Conservation (phyloP, 2,888 invertebrate genomes). For the Apamea epomidion region DNA sequence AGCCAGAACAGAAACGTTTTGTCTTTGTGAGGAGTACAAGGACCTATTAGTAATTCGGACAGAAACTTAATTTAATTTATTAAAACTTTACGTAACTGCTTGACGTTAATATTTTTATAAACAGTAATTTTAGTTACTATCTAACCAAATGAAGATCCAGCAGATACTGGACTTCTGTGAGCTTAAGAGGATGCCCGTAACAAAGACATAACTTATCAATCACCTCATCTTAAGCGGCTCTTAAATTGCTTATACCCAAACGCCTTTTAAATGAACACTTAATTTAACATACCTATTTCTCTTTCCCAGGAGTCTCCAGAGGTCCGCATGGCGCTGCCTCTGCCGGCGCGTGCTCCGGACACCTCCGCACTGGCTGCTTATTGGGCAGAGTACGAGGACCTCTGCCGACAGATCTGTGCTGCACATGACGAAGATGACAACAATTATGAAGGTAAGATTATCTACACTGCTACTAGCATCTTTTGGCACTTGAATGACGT, state of each 20-base stretch:
- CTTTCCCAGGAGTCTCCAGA: conserved; percentile 85
- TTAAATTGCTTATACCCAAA: not conserved
- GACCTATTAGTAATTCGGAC: conserved; percentile 17
- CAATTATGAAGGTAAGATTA: conserved; percentile 89
- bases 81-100: not conserved
- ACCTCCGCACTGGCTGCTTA: conserved; percentile 91
- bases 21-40: conserved; percentile 35
- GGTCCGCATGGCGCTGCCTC: conserved; percentile 83
- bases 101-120: not conserved
- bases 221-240: not conserved
- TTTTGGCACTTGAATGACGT: not conserved
- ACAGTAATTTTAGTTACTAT: not conserved
- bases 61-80: conserved; percentile 18
- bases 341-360: conserved; percentile 83
- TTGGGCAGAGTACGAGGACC: conserved; percentile 92
- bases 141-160: not conserved
- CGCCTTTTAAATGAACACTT: not conserved
- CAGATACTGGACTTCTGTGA: not conserved
- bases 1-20: conserved; percentile 52
- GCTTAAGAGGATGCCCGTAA: not conserved
- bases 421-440: conserved; percentile 90
- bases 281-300: not conserved
- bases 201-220: not conserved
- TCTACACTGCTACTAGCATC: not conserved
- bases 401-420: conserved; percentile 91